Evolutionary conservation across 2,113 vertebrate genomes (phyloP).

Genomic region (Indicator maculatus): DNA sequence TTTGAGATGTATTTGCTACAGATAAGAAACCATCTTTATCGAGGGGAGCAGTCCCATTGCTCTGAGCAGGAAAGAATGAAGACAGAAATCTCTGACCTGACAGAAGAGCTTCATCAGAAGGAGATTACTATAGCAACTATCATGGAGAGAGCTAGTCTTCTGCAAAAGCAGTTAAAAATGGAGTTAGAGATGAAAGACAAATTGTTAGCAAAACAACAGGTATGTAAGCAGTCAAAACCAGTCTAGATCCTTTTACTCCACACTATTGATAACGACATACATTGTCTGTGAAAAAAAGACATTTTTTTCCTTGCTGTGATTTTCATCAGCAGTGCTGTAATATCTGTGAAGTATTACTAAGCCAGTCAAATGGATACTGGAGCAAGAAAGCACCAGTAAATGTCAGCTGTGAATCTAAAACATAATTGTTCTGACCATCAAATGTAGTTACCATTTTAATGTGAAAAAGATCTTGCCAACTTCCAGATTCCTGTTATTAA

Average conservation of each 20-base stretch:
- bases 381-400: not conserved
- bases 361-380: not conserved
- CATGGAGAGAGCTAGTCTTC: conserved; percentile 77
- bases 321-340: not conserved
- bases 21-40: conserved; percentile 72
- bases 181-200: conserved; percentile 79
- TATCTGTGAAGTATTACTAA: not conserved
- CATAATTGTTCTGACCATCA: not conserved
- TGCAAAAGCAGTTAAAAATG: conserved; percentile 80
- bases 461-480: not conserved
- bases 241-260: not conserved
- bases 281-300: not conserved
- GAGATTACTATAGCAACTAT: conserved; percentile 82
- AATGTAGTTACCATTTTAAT: not conserved
- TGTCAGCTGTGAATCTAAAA: not conserved
- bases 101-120: conserved; percentile 78
- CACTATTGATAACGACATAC: not conserved
- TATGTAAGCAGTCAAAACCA: conserved; percentile 43
- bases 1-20: conserved; percentile 60
- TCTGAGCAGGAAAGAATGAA: conserved; percentile 75
- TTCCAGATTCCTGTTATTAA: not conserved
- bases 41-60: conserved; percentile 51
- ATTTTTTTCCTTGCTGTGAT: not conserved
- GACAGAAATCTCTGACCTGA: conserved; percentile 77
- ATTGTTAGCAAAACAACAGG: conserved; percentile 78